These are phyloP conservation scores for Hydra vulgaris DNA, from an alignment of 30 jellyfish, hydroid and myxozoan genomes.

Conservation along the genomic window DNA sequence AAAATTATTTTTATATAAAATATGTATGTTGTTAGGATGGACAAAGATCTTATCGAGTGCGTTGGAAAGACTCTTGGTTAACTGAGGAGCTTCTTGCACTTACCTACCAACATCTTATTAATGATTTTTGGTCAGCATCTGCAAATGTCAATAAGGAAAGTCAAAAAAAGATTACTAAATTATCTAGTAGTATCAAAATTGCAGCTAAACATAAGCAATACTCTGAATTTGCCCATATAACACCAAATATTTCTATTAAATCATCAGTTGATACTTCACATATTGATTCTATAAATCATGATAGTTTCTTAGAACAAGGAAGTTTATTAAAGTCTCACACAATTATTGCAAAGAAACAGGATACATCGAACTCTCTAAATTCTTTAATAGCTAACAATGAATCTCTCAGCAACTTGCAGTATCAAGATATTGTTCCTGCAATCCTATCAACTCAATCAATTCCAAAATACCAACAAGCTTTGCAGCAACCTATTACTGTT, in stretches of 20 bases:
- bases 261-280: neutral
- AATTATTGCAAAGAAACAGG: conserved; percentile 12
- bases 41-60: conserved; percentile 28
- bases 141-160: conserved; percentile 17
- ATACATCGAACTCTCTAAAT: conserved; percentile 2
- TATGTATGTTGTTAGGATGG: conserved; percentile 23
- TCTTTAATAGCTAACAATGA: conserved; percentile 25
- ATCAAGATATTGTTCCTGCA: conserved; percentile 27
- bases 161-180: neutral
- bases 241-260: conserved; percentile 10
- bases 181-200: conserved; percentile 21
- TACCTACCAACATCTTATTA: conserved; percentile 34
- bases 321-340: neutral
- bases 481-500: conserved; percentile 30
- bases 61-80: conserved; percentile 42
- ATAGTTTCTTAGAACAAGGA: conserved; percentile 2
- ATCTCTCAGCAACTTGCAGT: conserved; percentile 22
- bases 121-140: conserved; percentile 30
- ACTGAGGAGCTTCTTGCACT: conserved; percentile 35
- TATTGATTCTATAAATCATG: conserved; percentile 4
- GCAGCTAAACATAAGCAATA: conserved; percentile 15
- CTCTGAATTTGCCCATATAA: conserved; percentile 1
- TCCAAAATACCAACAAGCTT: conserved; percentile 37
- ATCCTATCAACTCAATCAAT: conserved; percentile 16
- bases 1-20: too few relatives aligned